Evolutionary conservation across 2,113 vertebrate species (phyloP).

Genomic region (Macquaria australasica): DNA sequence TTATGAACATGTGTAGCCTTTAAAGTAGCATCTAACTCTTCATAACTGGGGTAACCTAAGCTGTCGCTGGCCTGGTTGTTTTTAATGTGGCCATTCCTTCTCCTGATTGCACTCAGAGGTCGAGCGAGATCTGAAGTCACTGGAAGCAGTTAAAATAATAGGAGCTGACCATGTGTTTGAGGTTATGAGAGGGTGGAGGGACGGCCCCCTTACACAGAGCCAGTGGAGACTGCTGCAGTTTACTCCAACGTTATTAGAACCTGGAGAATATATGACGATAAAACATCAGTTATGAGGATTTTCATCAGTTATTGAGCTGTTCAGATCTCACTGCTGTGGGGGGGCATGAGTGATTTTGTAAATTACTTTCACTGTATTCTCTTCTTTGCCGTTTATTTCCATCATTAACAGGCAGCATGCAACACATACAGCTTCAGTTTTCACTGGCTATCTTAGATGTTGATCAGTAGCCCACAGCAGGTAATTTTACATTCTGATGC

Average conservation of each 20-base stretch:
- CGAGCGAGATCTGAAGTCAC: slow-evolving; percentile 89
- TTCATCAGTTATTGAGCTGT: neutral
- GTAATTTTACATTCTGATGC: neutral
- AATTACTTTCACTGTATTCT: neutral
- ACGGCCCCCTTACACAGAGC: slow-evolving; percentile 60
- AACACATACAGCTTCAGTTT: neutral
- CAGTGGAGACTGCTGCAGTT: slow-evolving; percentile 9
- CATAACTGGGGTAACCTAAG: slow-evolving; percentile 87
- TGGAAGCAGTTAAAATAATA: slow-evolving; percentile 94
- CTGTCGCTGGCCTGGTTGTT: slow-evolving; percentile 82
- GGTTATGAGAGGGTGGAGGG: slow-evolving; percentile 83
- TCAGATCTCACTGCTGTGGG: neutral
- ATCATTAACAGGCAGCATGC: neutral
- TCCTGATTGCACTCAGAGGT: slow-evolving; percentile 90
- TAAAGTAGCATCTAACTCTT: slow-evolving; percentile 57
- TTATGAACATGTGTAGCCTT: neutral
- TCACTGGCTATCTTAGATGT: neutral
- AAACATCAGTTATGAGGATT: neutral
- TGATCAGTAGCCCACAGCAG: neutral
- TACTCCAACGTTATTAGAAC: neutral
- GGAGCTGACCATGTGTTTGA: slow-evolving; percentile 86
- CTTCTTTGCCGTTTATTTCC: neutral
- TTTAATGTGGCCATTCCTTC: slow-evolving; percentile 85
- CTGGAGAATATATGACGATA: slow-evolving; percentile 5
- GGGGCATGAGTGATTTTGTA: neutral